Evolutionary conservation across 2,113 vertebrate genomes (phyloP).

Genomic region (Nannobrachium achirus): DNA sequence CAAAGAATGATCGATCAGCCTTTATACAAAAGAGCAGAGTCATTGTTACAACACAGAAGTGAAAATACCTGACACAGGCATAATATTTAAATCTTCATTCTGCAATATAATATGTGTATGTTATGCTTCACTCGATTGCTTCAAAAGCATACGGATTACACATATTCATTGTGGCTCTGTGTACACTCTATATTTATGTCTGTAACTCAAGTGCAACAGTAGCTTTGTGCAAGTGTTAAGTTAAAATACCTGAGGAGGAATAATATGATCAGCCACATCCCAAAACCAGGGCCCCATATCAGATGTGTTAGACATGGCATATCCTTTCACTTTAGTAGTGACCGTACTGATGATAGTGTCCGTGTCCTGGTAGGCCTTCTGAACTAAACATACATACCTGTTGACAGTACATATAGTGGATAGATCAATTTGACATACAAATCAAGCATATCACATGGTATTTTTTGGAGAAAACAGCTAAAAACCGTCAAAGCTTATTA

Average conservation of each 20-base stretch:
- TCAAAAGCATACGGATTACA: background rate
- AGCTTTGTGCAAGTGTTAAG: background rate
- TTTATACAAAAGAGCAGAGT: conserved; percentile 29
- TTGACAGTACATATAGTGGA: conserved; percentile 6
- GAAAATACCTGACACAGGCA: background rate
- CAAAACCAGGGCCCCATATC: conserved; percentile 71
- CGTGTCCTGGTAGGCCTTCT: conserved; percentile 91
- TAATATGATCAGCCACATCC: conserved; percentile 89
- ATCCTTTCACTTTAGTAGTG: conserved; percentile 85
- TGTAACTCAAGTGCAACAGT: background rate
- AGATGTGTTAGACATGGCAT: conserved; percentile 80
- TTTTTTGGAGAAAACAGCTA: background rate
- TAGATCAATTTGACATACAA: background rate
- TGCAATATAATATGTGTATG: background rate
- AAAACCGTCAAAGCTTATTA: background rate
- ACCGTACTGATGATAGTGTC: conserved; percentile 85
- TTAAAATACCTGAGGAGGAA: conserved; percentile 87
- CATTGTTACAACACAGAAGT: background rate
- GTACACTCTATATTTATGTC: background rate
- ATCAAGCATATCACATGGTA: background rate
- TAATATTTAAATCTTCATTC: background rate
- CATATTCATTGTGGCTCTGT: background rate
- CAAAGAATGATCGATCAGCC: conserved; percentile 58
- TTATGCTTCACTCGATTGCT: background rate
- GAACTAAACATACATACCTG: conserved; percentile 92